Evolutionary conservation across 1,140 invertebrate species (phyloP), one percentile per base, ranked within the genome.

Genomic region (Macrobrachium nipponense): DNA sequence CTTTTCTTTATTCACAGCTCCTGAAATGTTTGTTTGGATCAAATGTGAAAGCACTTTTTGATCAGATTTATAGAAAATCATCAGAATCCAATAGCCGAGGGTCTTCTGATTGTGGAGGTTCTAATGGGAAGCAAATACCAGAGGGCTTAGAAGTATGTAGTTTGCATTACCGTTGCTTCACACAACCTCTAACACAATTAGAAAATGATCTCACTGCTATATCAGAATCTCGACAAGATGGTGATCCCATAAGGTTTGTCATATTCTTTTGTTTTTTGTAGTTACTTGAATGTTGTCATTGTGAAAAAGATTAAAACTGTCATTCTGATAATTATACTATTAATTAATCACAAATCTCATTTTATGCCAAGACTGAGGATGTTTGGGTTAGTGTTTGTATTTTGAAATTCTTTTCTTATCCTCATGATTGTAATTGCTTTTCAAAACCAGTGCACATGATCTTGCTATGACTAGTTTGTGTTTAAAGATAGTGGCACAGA

Each of bases 11-110:
- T 75, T 90, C 90, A 60, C 90, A 97, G 92, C 90, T 98, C 1
- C 90, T 97, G 12, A 96, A 97, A 91, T 95, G 95, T 89, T 91
- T 97, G 3, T 97, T 97, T 91, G 95, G 95, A 2, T 95, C 94
- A 0, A 97, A 97, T 90, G 92, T 96, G 87, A 92, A 93, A 15
- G 93, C 93, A n/a, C 94, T 95, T 44, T 94, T 94, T 91, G 91
- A 92, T 60, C 90, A 91, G 15, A 51, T 86, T 36, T 73, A 72
- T 23, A 76, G 68, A 18, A 86, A 86, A 60, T 75, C 59, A 14
- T 72, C 76, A 27, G 59, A 27, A 2, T 43, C 59, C 58, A 59
- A 68, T 20, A 27, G 43, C 17, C 44, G 59, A 27, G 80, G 27
- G 70, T 60, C 80, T 18, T 18, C 44, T 17, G 80, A 72, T 70